Conservation (phyloP, 2,888 invertebrate genomes). For the Hydriomena furcata region DNA sequence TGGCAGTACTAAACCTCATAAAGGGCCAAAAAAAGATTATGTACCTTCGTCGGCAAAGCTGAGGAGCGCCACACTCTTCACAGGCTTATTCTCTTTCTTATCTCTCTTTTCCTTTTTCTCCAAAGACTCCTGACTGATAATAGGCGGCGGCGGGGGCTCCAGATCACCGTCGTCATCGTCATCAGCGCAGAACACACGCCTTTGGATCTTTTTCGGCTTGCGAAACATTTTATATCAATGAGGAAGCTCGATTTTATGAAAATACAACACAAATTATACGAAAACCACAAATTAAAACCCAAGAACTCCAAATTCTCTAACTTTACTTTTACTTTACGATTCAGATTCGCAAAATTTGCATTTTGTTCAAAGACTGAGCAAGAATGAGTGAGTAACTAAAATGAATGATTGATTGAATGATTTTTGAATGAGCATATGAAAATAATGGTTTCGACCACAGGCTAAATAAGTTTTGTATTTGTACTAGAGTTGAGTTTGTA, state of each 20-base stretch:
- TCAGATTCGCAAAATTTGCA: too few relatives aligned
- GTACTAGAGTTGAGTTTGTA: too few relatives aligned
- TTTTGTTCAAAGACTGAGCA: too few relatives aligned
- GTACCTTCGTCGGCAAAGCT: slow-evolving; percentile 92
- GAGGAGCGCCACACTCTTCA: slow-evolving; percentile 85
- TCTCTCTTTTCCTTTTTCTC: slow-evolving; percentile 54
- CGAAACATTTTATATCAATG: slow-evolving; percentile 83
- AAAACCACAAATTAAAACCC: too few relatives aligned
- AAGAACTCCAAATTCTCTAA: too few relatives aligned
- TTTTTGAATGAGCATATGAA: too few relatives aligned
- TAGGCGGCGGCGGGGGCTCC: slow-evolving; percentile 77
- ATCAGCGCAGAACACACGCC: slow-evolving; percentile 88
- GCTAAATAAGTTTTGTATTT: too few relatives aligned
- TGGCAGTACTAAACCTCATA: background rate
- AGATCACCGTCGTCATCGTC: slow-evolving; percentile 86
- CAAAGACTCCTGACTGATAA: slow-evolving; percentile 64
- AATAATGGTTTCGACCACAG: too few relatives aligned
- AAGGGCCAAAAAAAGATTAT: background rate
- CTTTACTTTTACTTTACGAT: too few relatives aligned
- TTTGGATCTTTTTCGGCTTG: slow-evolving; percentile 93
- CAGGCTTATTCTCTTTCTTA: slow-evolving; percentile 75
- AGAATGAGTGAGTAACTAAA: too few relatives aligned
- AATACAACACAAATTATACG: background rate
- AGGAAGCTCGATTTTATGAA: background rate
- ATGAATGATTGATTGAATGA: background rate